Evolutionary conservation across 1,140 invertebrate species (phyloP).

Genomic region (Calliphora vicina): DNA sequence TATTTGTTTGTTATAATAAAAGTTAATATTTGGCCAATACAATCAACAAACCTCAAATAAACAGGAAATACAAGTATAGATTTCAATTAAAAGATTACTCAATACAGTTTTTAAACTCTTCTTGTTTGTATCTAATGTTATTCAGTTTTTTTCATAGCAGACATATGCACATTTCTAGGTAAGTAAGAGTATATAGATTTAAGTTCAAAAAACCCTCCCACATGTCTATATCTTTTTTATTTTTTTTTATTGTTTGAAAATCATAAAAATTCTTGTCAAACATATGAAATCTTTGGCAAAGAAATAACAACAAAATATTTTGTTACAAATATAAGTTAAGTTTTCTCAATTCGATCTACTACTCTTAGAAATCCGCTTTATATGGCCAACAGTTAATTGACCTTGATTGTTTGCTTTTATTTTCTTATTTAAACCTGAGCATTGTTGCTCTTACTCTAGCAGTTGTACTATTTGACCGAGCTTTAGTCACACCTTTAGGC

Average conservation of each 20-base stretch:
- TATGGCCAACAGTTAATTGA: conserved; percentile 63
- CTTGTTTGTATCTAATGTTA: not conserved
- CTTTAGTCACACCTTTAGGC: conserved; percentile 30
- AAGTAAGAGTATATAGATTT: too few relatives aligned
- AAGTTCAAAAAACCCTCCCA: conserved; percentile 19
- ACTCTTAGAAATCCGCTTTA: conserved; percentile 39
- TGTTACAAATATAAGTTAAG: not conserved
- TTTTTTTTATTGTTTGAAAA: not conserved
- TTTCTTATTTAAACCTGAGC: conserved; percentile 8
- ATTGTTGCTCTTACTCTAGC: not conserved
- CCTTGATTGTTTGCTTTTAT: conserved; percentile 58
- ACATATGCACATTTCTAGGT: too few relatives aligned
- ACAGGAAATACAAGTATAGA: not conserved
- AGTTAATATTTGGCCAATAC: not conserved
- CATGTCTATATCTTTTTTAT: not conserved
- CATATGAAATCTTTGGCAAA: not conserved
- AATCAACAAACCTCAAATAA: not conserved
- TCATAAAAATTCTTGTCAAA: not conserved
- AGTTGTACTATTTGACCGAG: not conserved
- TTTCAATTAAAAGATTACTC: not conserved
- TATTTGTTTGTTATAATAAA: not conserved
- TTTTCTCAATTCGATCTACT: not conserved
- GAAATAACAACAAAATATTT: not conserved
- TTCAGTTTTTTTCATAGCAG: too few relatives aligned
- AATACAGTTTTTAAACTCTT: conserved; percentile 7